Conservation (phyloP, 1,140 invertebrate genomes). For the Pygmarrhopalites habei region DNA sequence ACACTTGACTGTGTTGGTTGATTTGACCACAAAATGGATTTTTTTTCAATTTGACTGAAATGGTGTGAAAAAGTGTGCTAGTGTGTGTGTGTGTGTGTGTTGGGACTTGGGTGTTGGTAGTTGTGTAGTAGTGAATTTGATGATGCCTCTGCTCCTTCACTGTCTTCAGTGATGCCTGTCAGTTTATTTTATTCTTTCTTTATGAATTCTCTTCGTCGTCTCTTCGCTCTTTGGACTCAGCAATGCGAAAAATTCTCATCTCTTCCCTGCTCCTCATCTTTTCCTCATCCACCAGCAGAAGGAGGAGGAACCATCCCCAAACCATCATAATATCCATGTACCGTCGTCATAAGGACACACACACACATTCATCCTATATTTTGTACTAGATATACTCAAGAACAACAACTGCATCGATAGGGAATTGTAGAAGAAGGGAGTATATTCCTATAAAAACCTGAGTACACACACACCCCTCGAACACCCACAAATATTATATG, state of each 20-base stretch:
- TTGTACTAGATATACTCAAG: too few species aligned
- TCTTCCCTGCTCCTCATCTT: slow-evolving; percentile 15
- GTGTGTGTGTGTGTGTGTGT: neutral
- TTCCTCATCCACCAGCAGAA: neutral
- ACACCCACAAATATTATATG: too few species aligned
- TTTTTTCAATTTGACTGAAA: slow-evolving; percentile 27
- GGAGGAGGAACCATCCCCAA: too few species aligned
- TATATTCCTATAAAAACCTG: neutral
- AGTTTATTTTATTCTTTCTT: slow-evolving; percentile 33
- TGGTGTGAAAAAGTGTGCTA: slow-evolving; percentile 21
- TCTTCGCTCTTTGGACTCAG: slow-evolving; percentile 28
- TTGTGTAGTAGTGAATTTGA: neutral
- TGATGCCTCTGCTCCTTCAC: neutral
- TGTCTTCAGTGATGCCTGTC: neutral
- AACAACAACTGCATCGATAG: too few species aligned
- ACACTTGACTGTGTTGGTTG: slow-evolving; percentile 11
- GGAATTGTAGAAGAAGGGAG: too few species aligned
- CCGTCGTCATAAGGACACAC: too few species aligned
- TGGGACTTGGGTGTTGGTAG: too few species aligned
- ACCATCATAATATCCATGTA: too few species aligned
- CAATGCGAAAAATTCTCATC: slow-evolving; percentile 36
- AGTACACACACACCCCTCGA: too few species aligned
- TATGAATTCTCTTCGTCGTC: slow-evolving; percentile 26
- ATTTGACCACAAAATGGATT: slow-evolving; percentile 23
- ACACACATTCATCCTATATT: neutral